Evolutionary conservation across 2,113 vertebrate genomes (phyloP), one percentile per base, ranked within the genome.

Genomic region (Anhinga rufa): DNA sequence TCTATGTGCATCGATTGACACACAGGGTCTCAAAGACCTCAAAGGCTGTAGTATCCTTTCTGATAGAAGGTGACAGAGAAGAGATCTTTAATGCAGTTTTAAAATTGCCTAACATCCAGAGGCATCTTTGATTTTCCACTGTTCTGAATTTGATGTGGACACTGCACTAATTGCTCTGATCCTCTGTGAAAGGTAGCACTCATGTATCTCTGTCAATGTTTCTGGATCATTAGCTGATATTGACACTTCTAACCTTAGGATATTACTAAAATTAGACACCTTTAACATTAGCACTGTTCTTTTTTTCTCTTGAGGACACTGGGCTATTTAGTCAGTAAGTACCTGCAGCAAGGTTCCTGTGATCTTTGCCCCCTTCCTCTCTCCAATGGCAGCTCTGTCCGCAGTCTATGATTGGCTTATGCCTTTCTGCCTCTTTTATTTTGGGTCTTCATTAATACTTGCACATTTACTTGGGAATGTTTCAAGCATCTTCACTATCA

Each of bases 141-240:
- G 1, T 64, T 90, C 36, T 86, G 69, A 81, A 58, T 82, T 70
- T 92, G 79, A 72, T 82, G 57, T 75, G 31, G 48, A 51, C 58
- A 75, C 36, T 90, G 72, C 44, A 57, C 48, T 93, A 93, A 90
- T 97, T 96, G 61, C 40, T 88, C 69, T 89, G 92, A 96, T 94
- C 51, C 12, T 68, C 65, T 81, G 49, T 86, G 88, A 91, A 93
- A 86, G 72, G 69, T 83, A 93, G 65, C 64, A 17, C 24, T 70
- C 66, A 86, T 1, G 0, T 71, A 68, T 38, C 61, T 57, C 36
- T 89, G 93, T 84, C 81, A 61, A 40, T 82, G 55, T 86, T 93
- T 88, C 81, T 46, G 36, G 57, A 89, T 87, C 88, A 69, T 89
- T 95, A 90, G 28, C 65, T 93, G 91, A 93, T 72, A 92, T 57